Percentiles rank a stretch among this genome's conserved stretches.
phyloP scores from a whole-genome alignment of 1,140 invertebrate species.

The Agrilus planipennis region DNA sequence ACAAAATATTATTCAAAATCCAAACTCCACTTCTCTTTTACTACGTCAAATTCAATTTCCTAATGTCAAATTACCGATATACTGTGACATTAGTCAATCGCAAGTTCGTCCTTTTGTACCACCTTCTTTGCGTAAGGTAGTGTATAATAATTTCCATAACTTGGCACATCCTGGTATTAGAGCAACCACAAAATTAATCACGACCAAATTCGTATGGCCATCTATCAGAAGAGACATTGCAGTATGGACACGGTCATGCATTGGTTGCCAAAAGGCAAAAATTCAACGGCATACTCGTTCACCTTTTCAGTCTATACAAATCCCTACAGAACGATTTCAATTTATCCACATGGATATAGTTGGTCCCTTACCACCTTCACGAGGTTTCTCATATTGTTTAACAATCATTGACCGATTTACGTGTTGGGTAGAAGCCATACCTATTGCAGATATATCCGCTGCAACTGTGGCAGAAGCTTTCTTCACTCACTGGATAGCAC shows the following conservation, averaged over 20 bases:
- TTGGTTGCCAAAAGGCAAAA: constrained; percentile 26
- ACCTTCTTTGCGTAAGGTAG: constrained; percentile 15
- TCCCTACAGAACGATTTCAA: constrained; percentile 16
- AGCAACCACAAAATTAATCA: constrained; percentile 28
- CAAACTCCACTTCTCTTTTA: background rate
- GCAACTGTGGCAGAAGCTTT: constrained; percentile 16
- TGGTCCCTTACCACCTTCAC: constrained; percentile 30
- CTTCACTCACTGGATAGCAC: constrained; percentile 20
- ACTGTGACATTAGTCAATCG: background rate
- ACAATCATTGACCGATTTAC: constrained; percentile 36
- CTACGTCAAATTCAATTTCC: too few species aligned
- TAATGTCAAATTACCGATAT: background rate
- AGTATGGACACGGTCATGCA: constrained; percentile 21
- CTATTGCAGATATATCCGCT: constrained; percentile 25
- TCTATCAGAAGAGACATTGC: constrained; percentile 24
- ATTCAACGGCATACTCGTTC: constrained; percentile 15
- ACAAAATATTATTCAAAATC: constrained; percentile 5
- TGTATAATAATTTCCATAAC: constrained; percentile 19
- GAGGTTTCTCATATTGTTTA: constrained; percentile 30
- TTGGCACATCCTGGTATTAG: constrained; percentile 23
- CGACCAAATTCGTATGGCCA: constrained; percentile 35
- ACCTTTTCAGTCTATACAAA: constrained; percentile 16
- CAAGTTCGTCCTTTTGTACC: constrained; percentile 19
- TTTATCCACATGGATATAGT: constrained; percentile 38
- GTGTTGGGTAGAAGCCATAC: constrained; percentile 33